A percentile compares a stretch with the other conserved stretches of the same genome.
Evolutionary conservation across 2,113 vertebrate genomes (phyloP).

Genomic region (Tragulus kanchil): DNA sequence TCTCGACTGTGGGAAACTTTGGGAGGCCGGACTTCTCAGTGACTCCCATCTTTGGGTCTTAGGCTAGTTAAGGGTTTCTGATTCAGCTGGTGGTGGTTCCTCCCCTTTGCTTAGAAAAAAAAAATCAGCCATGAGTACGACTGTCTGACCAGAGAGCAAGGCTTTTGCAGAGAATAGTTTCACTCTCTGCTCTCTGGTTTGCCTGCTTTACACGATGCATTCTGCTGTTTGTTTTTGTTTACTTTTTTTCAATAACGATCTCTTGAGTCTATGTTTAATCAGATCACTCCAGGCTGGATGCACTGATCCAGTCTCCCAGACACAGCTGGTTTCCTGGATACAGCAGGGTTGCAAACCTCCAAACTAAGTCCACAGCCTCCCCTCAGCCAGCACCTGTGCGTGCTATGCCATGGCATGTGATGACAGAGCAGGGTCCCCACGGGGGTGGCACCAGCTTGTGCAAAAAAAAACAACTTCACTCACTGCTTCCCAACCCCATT

Average conservation of each 20-base stretch:
- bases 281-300: constrained; percentile 60
- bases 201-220: not conserved
- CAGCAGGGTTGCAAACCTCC: constrained; percentile 5
- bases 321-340: constrained; percentile 74
- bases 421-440: constrained; percentile 41
- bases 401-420: constrained; percentile 43
- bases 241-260: constrained; percentile 66
- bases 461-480: constrained; percentile 70
- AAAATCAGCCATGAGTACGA: not conserved
- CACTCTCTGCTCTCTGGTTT: constrained; percentile 23
- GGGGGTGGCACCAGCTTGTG: constrained; percentile 64
- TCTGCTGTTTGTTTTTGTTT: constrained; percentile 39
- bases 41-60: not conserved
- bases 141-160: constrained; percentile 3
- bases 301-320: constrained; percentile 69
- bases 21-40: not conserved
- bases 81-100: not conserved
- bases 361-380: not conserved
- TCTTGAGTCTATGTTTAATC: constrained; percentile 81
- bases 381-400: not conserved
- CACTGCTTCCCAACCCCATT: constrained; percentile 54
- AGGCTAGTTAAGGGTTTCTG: constrained; percentile 30
- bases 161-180: constrained; percentile 52
- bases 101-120: constrained; percentile 34
- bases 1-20: not conserved